A percentile compares a stretch with the other conserved stretches of the same genome.
Evolutionary conservation across 1,140 invertebrate species (phyloP).

Genomic region (Caenorhabditis latens): DNA sequence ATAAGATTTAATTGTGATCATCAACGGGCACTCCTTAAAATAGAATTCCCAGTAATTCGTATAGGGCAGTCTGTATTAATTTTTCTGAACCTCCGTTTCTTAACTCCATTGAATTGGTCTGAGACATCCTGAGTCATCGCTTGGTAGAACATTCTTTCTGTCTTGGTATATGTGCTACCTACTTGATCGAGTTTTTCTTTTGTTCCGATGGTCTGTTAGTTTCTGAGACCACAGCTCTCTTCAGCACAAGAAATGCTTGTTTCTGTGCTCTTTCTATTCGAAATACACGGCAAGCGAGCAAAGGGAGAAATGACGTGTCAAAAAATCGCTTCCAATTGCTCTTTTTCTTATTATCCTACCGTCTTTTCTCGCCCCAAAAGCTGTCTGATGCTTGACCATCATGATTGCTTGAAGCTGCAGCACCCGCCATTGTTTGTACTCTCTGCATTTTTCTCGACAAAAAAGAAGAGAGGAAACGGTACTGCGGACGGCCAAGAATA

Average conservation of each 20-base stretch:
- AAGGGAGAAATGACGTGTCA: background rate
- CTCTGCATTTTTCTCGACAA: background rate
- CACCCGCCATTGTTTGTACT: constrained; percentile 25
- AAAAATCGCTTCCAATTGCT: constrained; percentile 36
- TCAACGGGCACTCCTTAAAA: background rate
- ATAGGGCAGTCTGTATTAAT: too few relatives aligned
- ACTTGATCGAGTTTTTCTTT: background rate
- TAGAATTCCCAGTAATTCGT: background rate
- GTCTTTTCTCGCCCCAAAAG: constrained; percentile 27
- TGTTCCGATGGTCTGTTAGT: background rate
- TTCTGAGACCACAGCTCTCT: background rate
- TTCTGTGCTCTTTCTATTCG: background rate
- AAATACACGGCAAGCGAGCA: background rate
- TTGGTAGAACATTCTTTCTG: background rate
- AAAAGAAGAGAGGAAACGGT: constrained; percentile 20
- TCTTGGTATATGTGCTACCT: background rate
- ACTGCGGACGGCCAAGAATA: background rate
- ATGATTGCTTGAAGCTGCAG: constrained; percentile 38
- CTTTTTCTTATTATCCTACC: background rate
- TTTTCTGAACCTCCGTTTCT: too few relatives aligned
- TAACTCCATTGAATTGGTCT: too few relatives aligned
- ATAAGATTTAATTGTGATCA: background rate
- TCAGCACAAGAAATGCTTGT: background rate
- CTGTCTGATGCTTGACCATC: constrained; percentile 53
- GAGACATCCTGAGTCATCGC: background rate